Percentiles rank a stretch among this genome's conserved stretches.
phyloP scores from a whole-genome alignment of 2,888 invertebrate genomes.

The Atrina japonica region DNA sequence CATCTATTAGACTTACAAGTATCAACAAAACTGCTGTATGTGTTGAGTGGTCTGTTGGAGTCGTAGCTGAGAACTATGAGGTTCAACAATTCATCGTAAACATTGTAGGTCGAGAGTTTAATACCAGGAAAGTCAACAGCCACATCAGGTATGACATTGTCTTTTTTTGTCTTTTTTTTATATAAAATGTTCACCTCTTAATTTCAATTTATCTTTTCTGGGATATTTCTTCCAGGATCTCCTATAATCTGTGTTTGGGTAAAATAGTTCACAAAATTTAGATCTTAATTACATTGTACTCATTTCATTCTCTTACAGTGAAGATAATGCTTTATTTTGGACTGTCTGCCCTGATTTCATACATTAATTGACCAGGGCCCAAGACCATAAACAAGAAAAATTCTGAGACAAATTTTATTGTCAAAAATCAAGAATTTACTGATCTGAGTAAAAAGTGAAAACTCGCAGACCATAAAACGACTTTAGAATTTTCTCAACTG shows the following conservation, averaged over 20 bases:
- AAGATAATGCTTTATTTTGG: too few species aligned
- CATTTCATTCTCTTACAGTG: too few species aligned
- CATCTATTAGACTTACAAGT: slow-evolving; percentile 74
- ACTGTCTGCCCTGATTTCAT: too few species aligned
- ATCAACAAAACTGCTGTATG: slow-evolving; percentile 66
- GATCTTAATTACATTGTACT: too few species aligned
- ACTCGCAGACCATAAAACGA: too few species aligned
- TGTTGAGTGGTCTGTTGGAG: slow-evolving; percentile 72
- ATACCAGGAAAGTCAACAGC: slow-evolving; percentile 71
- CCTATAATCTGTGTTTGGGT: neutral
- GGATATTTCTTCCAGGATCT: neutral
- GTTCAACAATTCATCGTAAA: slow-evolving; percentile 76
- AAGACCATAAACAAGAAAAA: too few species aligned
- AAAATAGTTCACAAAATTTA: too few species aligned
- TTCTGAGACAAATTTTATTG: too few species aligned
- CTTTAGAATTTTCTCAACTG: too few species aligned
- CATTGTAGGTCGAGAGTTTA: slow-evolving; percentile 76
- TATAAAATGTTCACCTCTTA: neutral
- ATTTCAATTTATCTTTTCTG: neutral
- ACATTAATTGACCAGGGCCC: too few species aligned
- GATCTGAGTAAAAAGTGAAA: too few species aligned
- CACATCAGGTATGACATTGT: slow-evolving; percentile 74
- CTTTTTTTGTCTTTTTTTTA: neutral
- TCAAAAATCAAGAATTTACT: too few species aligned
- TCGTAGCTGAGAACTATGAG: slow-evolving; percentile 69